Evolutionary conservation across 2,888 invertebrate genomes (phyloP).

Genomic region (Apocheima hispidaria): DNA sequence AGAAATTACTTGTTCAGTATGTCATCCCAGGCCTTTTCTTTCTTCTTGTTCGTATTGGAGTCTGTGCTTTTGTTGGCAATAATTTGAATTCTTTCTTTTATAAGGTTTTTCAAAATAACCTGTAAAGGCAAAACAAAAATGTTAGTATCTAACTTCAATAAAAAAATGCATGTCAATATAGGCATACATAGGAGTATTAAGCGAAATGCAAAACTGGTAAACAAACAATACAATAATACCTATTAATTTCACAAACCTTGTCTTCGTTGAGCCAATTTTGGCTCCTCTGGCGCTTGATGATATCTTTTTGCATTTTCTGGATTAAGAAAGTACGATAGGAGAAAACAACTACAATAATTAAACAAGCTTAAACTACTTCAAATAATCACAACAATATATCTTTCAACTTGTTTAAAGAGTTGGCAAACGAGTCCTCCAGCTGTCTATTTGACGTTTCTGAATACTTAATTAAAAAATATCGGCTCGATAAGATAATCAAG

Average conservation of each 20-base stretch:
- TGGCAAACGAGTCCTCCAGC: neutral
- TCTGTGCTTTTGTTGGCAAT: slow-evolving; percentile 5
- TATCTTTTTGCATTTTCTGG: neutral
- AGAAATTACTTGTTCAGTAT: neutral
- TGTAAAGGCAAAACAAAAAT: neutral
- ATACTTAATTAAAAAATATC: neutral
- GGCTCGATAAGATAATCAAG: neutral
- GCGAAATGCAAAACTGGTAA: no score
- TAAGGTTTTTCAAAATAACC: slow-evolving; percentile 1
- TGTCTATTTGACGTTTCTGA: slow-evolving; percentile 4
- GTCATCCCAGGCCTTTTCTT: slow-evolving; percentile 5
- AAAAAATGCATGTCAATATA: no score
- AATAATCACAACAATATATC: neutral
- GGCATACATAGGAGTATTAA: no score
- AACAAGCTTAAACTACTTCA: neutral
- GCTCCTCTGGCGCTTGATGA: slow-evolving; percentile 2
- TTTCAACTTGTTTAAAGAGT: neutral
- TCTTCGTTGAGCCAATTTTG: slow-evolving; percentile 3
- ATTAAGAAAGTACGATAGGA: no score
- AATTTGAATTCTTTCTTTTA: slow-evolving; percentile 1
- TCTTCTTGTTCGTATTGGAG: neutral
- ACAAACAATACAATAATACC: neutral
- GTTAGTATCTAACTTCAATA: no score
- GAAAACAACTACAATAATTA: neutral
- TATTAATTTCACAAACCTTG: neutral